phyloP scores from a whole-genome alignment of 1,140 invertebrate genomes.

The Riptortus pedestris region DNA sequence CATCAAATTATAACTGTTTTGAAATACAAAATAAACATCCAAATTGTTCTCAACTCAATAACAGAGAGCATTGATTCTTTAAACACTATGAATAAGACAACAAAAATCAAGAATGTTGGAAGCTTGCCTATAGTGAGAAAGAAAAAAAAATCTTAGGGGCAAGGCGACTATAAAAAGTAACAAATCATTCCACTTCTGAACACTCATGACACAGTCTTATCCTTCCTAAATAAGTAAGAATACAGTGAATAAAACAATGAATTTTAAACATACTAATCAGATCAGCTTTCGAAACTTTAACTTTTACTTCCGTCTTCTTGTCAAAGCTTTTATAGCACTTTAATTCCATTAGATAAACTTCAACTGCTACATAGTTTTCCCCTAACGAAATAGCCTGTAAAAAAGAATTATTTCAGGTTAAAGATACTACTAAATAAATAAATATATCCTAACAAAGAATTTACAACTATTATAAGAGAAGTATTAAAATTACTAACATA shows the following conservation, averaged over 20 bases:
- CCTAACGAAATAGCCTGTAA: slow-evolving; percentile 2
- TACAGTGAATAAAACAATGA: too few species aligned
- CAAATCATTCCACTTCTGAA: neutral
- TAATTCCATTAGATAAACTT: slow-evolving; percentile 17
- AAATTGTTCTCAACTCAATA: too few species aligned
- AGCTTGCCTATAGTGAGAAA: neutral
- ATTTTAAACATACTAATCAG: neutral
- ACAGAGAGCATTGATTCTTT: too few species aligned
- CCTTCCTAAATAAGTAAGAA: too few species aligned
- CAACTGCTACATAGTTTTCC: neutral
- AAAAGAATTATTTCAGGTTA: too few species aligned
- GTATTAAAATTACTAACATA: too few species aligned
- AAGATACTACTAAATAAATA: too few species aligned
- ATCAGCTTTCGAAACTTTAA: slow-evolving; percentile 3
- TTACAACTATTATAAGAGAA: too few species aligned
- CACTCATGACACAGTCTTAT: too few species aligned
- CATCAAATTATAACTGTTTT: neutral
- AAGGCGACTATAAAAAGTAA: neutral
- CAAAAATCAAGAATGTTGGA: too few species aligned
- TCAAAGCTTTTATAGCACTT: slow-evolving; percentile 19
- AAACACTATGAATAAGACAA: too few species aligned
- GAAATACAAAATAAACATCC: neutral
- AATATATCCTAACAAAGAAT: too few species aligned
- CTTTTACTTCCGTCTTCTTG: neutral
- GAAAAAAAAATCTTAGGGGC: neutral